Base-by-base conservation (phyloP, 2,797 vertebrate species). In the Tadarida brasiliensis region DNA sequence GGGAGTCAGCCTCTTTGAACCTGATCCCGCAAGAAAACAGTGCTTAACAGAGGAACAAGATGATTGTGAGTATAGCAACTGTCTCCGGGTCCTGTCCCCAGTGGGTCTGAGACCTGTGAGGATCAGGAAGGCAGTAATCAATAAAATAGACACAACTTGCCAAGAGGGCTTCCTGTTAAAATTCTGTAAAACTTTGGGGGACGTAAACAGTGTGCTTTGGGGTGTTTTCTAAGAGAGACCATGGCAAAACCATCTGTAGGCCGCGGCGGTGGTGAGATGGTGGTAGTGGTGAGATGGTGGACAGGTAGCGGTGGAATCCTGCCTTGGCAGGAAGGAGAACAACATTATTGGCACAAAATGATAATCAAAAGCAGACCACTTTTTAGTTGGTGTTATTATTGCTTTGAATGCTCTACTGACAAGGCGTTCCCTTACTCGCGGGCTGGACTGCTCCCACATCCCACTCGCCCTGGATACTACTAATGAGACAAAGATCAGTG, bases 341-440 rank as follows among this genome's bases (percentile, higher is more conserved):
- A 28, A 67, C 33, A 51, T 67, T 65, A 61, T 35, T 82, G 51
- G 59, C 47, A 76, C 28, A 67, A 9, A 30, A 67, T 26, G 35
- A 87, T 51, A 85, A 95, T 28, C 65, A 71, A 49, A 67, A 68
- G 44, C 17, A 61, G 22, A 61, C 24, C 11, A 44, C 5, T 22
- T 73, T 91, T 74, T 15, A 30, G 59, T 33, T 68, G 59, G 74
- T n/a, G 70, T 88, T 71, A 70, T 35, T 81, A 39, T 59, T 93
- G 28, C 56, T 91, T 90, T 63, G 24, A 77, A 90, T 59, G 87
- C 15, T 84, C 86, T 17, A 19, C 16, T 47, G 77, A 77, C 26
- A 80, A 93, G 5, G 11, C 14, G 26, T 44, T 73, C 26, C 49
- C 39, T 54, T 87, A 65, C 7, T 24, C 20, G 81, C 57, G 44